These are phyloP conservation scores for Ctenicera cuprea DNA, from an alignment of 2,888 invertebrate species.

Conservation along the genomic window DNA sequence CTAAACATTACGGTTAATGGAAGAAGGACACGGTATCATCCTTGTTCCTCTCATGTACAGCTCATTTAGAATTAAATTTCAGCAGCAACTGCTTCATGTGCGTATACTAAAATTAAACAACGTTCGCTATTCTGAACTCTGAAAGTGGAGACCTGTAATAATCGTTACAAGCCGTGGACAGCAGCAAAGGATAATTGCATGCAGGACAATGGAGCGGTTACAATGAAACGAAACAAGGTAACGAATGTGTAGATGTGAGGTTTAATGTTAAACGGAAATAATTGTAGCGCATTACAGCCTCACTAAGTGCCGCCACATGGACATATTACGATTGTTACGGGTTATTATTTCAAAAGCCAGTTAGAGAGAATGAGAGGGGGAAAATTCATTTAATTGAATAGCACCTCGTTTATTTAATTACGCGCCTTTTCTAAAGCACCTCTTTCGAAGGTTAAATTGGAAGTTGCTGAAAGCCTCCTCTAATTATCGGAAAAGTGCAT, in stretches of 20 bases:
- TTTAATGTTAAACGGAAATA: conserved; percentile 37
- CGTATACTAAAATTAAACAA: conserved; percentile 22
- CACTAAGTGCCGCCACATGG: conserved; percentile 15
- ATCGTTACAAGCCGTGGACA: conserved; percentile 41
- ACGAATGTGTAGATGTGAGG: conserved; percentile 35
- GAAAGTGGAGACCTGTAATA: conserved; percentile 44
- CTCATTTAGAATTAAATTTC: conserved; percentile 11
- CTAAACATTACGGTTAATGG: neutral
- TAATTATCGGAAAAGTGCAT: conserved; percentile 33
- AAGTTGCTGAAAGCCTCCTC: conserved; percentile 26
- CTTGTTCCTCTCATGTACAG: neutral
- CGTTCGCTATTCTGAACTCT: neutral
- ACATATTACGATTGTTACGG: conserved; percentile 17
- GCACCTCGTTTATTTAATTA: conserved; percentile 36
- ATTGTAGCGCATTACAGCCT: conserved; percentile 19
- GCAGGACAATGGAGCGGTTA: conserved; percentile 35
- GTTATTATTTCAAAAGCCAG: conserved; percentile 26
- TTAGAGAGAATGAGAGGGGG: neutral
- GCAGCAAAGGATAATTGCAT: conserved; percentile 40
- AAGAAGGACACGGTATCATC: neutral
- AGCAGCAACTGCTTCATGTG: neutral
- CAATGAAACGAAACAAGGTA: conserved; percentile 41
- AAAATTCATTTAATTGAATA: conserved; percentile 27
- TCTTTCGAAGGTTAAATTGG: conserved; percentile 26
- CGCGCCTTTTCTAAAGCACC: conserved; percentile 23